A percentile compares a stretch with the other conserved stretches of the same genome.
These are phyloP conservation scores for Metellina segmentata DNA, from an alignment of 2,888 invertebrate genomes.

Conservation along the genomic window DNA sequence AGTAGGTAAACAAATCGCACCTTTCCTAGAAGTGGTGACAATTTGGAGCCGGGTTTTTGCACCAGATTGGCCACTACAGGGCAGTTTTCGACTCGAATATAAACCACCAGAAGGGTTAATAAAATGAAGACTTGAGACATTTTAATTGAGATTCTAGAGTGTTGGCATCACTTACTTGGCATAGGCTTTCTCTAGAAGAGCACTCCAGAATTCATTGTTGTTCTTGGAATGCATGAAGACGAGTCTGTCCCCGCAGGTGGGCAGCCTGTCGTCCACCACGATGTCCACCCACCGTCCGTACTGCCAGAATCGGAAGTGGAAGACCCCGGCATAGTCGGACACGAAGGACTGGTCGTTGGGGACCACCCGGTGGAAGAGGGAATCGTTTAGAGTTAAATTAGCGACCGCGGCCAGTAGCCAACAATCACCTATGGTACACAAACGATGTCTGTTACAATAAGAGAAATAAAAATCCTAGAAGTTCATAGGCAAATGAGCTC, in stretches of 20 bases:
- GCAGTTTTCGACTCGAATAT: too few relatives aligned
- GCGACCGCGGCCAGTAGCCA: constrained; percentile 98
- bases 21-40: too few relatives aligned
- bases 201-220: constrained; percentile 97
- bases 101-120: too few relatives aligned
- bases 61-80: too few relatives aligned
- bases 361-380: constrained; percentile 96
- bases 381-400: constrained; percentile 92
- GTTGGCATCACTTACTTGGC: constrained; percentile 82
- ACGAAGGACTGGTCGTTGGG: constrained; percentile 95
- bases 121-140: too few relatives aligned
- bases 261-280: constrained; percentile 93
- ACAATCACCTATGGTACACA: constrained; percentile 87
- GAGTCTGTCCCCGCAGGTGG: constrained; percentile 91
- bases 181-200: constrained; percentile 86
- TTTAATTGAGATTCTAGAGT: too few relatives aligned
- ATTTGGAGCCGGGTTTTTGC: too few relatives aligned
- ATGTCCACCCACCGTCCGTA: constrained; percentile 83
- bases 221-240: constrained; percentile 92
- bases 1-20: too few relatives aligned
- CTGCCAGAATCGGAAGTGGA: constrained; percentile 82
- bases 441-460: neutral
- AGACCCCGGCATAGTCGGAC: constrained; percentile 91
- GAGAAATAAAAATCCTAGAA: neutral
- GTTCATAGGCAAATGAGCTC: neutral